phyloP scores from a whole-genome alignment of 2,113 vertebrate genomes.

The Laticauda colubrina region DNA sequence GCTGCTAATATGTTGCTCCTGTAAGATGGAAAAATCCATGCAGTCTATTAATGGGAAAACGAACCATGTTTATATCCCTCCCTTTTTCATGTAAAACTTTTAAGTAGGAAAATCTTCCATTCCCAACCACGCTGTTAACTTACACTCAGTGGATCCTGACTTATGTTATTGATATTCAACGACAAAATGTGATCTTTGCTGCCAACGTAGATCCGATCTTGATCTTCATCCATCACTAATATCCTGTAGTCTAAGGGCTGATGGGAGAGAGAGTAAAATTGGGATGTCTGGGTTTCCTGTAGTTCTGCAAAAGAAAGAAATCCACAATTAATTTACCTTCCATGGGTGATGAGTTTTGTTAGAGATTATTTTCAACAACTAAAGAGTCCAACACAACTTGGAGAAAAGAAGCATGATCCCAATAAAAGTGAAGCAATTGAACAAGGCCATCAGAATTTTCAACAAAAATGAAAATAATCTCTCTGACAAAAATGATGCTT shows the following conservation, averaged over 20 bases:
- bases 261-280: conserved; percentile 86
- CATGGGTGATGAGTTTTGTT: not conserved
- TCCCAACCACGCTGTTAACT: conserved; percentile 58
- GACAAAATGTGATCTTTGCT: conserved; percentile 96
- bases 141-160: conserved; percentile 86
- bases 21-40: not conserved
- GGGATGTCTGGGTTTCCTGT: conserved; percentile 82
- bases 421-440: conserved; percentile 6
- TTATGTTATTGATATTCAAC: conserved; percentile 98
- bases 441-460: not conserved
- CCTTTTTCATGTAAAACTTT: not conserved
- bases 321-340: not conserved
- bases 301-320: conserved; percentile 78
- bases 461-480: not conserved
- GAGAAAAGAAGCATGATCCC: not conserved
- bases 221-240: conserved; percentile 97
- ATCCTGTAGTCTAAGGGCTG: conserved; percentile 93
- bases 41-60: conserved; percentile 5
- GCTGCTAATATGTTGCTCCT: not conserved
- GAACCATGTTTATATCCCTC: not conserved
- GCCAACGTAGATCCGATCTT: conserved; percentile 95
- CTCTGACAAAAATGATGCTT: conserved; percentile 2
- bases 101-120: not conserved
- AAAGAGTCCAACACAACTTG: not conserved
- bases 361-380: not conserved